Evolutionary conservation across 2,888 invertebrate species (phyloP).

Genomic region (Pristionchus japonicus): DNA sequence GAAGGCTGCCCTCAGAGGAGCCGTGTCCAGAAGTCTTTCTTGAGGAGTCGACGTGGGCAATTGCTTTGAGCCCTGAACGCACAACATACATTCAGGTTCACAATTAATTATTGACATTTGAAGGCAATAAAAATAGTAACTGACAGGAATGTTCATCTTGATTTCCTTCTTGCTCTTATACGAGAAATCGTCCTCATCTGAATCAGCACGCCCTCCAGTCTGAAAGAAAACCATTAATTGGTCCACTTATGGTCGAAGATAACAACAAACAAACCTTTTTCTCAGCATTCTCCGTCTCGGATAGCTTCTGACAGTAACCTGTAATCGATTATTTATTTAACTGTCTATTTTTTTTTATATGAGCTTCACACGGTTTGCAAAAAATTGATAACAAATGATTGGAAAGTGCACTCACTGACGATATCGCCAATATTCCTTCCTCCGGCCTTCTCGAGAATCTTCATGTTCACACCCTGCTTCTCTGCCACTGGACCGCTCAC

Average conservation of each 20-base stretch:
- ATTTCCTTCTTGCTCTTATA: constrained; percentile 36
- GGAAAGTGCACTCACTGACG: constrained; percentile 47
- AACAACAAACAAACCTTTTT: not conserved
- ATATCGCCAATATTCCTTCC: constrained; percentile 48
- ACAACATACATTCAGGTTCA: not conserved
- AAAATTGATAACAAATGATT: no score
- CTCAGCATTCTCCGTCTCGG: constrained; percentile 41
- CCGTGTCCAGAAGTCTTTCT: constrained; percentile 31
- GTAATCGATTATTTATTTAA: not conserved
- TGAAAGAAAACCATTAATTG: not conserved
- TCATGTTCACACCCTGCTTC: constrained; percentile 46
- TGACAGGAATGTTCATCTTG: constrained; percentile 40
- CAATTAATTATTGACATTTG: not conserved
- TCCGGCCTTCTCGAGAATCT: constrained; percentile 48
- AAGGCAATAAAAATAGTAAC: no score
- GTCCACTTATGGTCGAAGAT: not conserved
- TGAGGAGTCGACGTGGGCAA: constrained; percentile 39
- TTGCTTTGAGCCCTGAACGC: constrained; percentile 27
- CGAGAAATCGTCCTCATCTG: constrained; percentile 36
- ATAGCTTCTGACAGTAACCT: constrained; percentile 47
- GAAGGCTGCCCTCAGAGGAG: constrained; percentile 57
- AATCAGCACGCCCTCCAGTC: constrained; percentile 15
- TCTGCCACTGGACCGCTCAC: constrained; percentile 40
- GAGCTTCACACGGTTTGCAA: no score
- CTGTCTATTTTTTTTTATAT: no score